Conservation (phyloP, 1,140 invertebrate species). For the Nasonia longicornis region DNA sequence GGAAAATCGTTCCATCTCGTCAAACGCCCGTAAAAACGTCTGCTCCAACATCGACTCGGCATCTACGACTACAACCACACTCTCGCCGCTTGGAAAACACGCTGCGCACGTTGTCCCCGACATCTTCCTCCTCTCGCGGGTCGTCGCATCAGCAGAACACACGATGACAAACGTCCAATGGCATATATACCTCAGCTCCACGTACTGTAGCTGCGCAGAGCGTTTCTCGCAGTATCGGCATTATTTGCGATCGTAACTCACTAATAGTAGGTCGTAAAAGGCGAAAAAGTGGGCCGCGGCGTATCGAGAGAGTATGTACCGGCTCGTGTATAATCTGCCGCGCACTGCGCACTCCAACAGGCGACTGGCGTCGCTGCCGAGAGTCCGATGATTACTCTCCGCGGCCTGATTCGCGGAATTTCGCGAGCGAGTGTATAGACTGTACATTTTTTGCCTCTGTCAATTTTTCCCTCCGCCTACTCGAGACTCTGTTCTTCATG, state of each 20-base stretch:
- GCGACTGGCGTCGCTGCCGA: not conserved
- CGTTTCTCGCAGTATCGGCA: not conserved
- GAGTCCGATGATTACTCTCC: constrained; percentile 25
- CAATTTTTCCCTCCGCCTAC: not conserved
- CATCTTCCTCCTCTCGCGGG: no score
- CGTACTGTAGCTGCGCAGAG: no score
- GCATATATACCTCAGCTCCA: no score
- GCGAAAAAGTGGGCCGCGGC: constrained; percentile 30
- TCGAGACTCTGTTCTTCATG: not conserved
- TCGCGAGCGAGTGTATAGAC: not conserved
- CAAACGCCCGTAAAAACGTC: no score
- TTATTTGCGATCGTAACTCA: constrained; percentile 40
- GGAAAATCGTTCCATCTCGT: no score
- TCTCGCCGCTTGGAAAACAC: no score
- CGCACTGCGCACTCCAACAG: not conserved
- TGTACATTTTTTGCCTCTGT: not conserved
- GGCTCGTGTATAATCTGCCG: not conserved
- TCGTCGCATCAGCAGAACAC: no score
- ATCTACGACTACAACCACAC: no score
- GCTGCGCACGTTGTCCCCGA: no score
- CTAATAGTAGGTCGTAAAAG: constrained; percentile 43
- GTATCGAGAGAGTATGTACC: constrained; percentile 26
- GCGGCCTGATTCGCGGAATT: constrained; percentile 13
- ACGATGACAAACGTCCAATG: no score
- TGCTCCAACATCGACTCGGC: no score